These are phyloP conservation scores for Phyllopteryx taeniolatus DNA, from an alignment of 2,113 vertebrate genomes.

Conservation along the genomic window DNA sequence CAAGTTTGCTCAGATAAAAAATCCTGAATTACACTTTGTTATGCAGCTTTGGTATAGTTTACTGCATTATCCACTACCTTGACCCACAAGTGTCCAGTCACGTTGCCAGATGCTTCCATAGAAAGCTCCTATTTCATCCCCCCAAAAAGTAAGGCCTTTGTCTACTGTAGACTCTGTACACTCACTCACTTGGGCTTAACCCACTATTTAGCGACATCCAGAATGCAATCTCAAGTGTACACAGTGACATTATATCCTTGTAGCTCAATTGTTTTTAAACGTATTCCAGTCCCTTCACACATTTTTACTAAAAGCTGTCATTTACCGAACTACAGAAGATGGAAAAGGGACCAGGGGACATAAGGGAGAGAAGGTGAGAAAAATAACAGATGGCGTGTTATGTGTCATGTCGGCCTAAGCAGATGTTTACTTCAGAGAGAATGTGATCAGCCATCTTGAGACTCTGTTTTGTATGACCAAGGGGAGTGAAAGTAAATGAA, in stretches of 20 bases:
- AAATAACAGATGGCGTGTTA: slow-evolving; percentile 54
- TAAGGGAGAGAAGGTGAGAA: slow-evolving; percentile 2
- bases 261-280: slow-evolving; percentile 39
- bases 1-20: slow-evolving; percentile 59
- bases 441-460: slow-evolving; percentile 48
- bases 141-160: slow-evolving; percentile 57
- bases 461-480: slow-evolving; percentile 38
- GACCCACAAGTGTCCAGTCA: slow-evolving; percentile 31
- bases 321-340: slow-evolving; percentile 32
- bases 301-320: slow-evolving; percentile 30
- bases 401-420: slow-evolving; percentile 46
- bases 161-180: slow-evolving; percentile 36
- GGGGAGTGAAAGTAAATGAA: slow-evolving; percentile 46
- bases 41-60: slow-evolving; percentile 69
- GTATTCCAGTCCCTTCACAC: slow-evolving; percentile 32
- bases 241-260: slow-evolving; percentile 45
- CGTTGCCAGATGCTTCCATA: slow-evolving; percentile 66
- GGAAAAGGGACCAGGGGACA: slow-evolving; percentile 18
- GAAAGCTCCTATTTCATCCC: slow-evolving; percentile 59
- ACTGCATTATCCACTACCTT: slow-evolving; percentile 46
- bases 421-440: slow-evolving; percentile 64
- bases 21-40: slow-evolving; percentile 36
- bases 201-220: slow-evolving; percentile 17
- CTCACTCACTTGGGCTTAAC: slow-evolving; percentile 25
- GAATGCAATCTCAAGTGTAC: slow-evolving; percentile 29